Evolutionary conservation across 2,797 vertebrate genomes (phyloP).

Genomic region (Schizothorax lantsangensis): DNA sequence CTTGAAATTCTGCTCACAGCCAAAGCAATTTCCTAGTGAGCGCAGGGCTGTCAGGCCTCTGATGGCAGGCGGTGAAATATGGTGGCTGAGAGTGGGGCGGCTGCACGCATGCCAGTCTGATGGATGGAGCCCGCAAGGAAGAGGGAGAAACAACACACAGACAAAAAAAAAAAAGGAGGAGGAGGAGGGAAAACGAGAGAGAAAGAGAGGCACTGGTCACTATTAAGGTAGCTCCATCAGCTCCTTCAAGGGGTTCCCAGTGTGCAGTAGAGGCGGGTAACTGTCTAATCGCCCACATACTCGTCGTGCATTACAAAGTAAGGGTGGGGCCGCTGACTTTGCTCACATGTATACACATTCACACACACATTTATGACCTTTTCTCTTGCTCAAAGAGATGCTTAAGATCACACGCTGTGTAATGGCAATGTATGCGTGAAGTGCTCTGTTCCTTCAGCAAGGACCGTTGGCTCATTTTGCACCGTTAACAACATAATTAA

Average conservation of each 20-base stretch:
- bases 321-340: conserved; percentile 50
- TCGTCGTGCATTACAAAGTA: conserved; percentile 51
- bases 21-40: conserved; percentile 96
- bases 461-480: conserved; percentile 49
- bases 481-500: conserved; percentile 58
- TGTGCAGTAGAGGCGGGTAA: conserved; percentile 78
- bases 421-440: conserved; percentile 53
- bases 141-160: conserved; percentile 65
- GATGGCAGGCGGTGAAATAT: conserved; percentile 98
- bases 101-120: conserved; percentile 95
- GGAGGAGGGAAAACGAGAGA: conserved; percentile 53
- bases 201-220: conserved; percentile 67
- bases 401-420: conserved; percentile 48
- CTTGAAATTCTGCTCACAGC: conserved; percentile 99
- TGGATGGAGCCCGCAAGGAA: conserved; percentile 90
- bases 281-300: conserved; percentile 73
- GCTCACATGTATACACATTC: not conserved
- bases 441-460: conserved; percentile 43
- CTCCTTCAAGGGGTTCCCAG: conserved; percentile 78
- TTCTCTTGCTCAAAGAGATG: conserved; percentile 41
- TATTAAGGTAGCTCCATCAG: conserved; percentile 83
- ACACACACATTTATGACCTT: conserved; percentile 39
- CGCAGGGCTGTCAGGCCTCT: conserved; percentile 96
- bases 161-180: conserved; percentile 72
- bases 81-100: conserved; percentile 92